These are phyloP conservation scores for Rhinoraja longicauda DNA, from an alignment of 2,797 vertebrate genomes.

Conservation along the genomic window DNA sequence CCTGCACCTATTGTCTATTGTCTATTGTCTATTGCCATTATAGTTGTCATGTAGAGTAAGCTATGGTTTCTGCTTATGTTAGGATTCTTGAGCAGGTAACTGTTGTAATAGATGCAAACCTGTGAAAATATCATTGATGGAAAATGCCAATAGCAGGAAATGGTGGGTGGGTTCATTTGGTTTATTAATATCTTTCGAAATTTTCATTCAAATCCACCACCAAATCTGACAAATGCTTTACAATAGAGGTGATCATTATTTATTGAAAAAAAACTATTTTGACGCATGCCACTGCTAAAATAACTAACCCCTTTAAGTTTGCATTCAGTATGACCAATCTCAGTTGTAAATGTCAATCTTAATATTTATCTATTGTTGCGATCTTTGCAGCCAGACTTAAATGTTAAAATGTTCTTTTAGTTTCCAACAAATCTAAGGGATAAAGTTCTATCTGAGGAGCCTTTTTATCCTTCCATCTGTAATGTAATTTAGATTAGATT, in stretches of 20 bases:
- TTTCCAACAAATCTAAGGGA: neutral
- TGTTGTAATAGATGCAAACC: neutral
- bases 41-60: neutral
- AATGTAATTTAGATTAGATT: neutral
- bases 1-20: too few species aligned
- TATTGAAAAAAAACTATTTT: neutral
- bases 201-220: neutral
- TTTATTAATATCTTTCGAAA: neutral
- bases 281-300: neutral
- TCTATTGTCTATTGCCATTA: too few species aligned
- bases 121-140: neutral
- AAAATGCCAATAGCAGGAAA: neutral
- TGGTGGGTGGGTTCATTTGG: neutral
- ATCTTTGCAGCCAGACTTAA: neutral
- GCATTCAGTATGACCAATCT: too few species aligned
- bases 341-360: neutral
- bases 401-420: neutral
- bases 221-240: neutral
- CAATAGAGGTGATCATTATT: neutral
- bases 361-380: neutral
- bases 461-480: neutral
- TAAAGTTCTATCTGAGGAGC: neutral
- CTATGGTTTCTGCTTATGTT: neutral
- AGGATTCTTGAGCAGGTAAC: neutral
- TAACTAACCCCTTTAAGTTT: neutral